phyloP scores from a whole-genome alignment of 2,113 vertebrate genomes.

The Cynoglossus semilaevis region DNA sequence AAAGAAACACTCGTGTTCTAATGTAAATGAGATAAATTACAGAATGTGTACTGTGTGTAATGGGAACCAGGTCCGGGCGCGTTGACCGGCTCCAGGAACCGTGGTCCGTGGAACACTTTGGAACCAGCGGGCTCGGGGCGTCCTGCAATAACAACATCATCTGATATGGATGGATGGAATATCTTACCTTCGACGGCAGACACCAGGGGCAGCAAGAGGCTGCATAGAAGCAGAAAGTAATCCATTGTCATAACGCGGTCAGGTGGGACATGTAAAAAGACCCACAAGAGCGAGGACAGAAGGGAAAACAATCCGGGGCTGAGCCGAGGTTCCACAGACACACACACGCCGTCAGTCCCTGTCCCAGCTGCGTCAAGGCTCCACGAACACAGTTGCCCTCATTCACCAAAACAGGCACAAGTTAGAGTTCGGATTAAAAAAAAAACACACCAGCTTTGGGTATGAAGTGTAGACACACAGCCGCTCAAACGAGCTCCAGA shows the following conservation, averaged over 20 bases:
- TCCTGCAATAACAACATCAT: conserved; percentile 17
- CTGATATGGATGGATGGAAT: not conserved
- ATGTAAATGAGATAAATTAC: not conserved
- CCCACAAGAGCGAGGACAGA: conserved; percentile 48
- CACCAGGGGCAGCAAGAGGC: conserved; percentile 74
- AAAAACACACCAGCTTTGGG: conserved; percentile 9
- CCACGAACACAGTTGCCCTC: conserved; percentile 59
- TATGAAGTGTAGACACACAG: conserved; percentile 5
- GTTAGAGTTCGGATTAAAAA: conserved; percentile 13
- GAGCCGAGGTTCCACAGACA: conserved; percentile 57
- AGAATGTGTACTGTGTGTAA: conserved; percentile 12
- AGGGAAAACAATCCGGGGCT: conserved; percentile 60
- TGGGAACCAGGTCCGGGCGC: conserved; percentile 15
- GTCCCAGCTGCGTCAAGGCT: conserved; percentile 59
- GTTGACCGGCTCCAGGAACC: conserved; percentile 2
- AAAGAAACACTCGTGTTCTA: conserved; percentile 6
- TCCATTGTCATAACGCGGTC: conserved; percentile 79
- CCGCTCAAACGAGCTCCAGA: conserved; percentile 37
- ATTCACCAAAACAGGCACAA: conserved; percentile 57
- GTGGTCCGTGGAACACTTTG: not conserved
- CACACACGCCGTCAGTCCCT: conserved; percentile 57
- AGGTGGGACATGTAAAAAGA: conserved; percentile 73
- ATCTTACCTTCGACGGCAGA: conserved; percentile 79
- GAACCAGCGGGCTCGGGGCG: conserved; percentile 1
- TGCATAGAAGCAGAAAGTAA: conserved; percentile 81